A percentile compares a stretch with the other conserved stretches of the same genome.
Evolutionary conservation across 30 jellyfish, hydroid and myxozoan genomes (phyloP).

Genomic region (Pseudorhiza aurosa): DNA sequence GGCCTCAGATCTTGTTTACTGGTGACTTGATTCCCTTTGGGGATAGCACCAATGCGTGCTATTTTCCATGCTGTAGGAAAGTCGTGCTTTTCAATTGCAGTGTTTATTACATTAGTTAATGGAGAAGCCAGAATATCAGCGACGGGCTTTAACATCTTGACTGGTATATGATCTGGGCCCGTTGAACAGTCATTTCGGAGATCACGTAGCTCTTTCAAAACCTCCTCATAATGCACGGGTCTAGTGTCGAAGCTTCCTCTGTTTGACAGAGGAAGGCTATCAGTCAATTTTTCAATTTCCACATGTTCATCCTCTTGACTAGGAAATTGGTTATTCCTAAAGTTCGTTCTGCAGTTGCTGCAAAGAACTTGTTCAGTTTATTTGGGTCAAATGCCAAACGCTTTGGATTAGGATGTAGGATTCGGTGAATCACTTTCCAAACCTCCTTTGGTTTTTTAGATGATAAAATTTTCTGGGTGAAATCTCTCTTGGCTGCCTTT

Average conservation of each 20-base stretch:
- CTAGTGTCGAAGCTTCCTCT: slow-evolving; percentile 34
- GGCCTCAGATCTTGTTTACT: slow-evolving; percentile 36
- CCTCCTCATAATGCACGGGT: slow-evolving; percentile 44
- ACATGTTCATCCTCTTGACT: slow-evolving; percentile 41
- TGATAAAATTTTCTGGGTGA: slow-evolving; percentile 10
- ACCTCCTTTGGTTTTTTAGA: slow-evolving; percentile 56
- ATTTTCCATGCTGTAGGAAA: slow-evolving; percentile 55
- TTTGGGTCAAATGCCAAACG: slow-evolving; percentile 9
- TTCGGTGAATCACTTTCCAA: slow-evolving; percentile 58
- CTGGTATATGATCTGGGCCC: slow-evolving; percentile 67
- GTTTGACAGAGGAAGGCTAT: slow-evolving; percentile 41
- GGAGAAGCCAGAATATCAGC: slow-evolving; percentile 57
- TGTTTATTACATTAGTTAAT: slow-evolving; percentile 17
- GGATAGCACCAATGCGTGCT: slow-evolving; percentile 55
- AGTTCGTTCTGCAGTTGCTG: slow-evolving; percentile 43
- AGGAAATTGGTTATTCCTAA: slow-evolving; percentile 24
- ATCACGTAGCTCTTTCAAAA: slow-evolving; percentile 28
- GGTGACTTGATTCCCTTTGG: slow-evolving; percentile 41
- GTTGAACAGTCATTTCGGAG: slow-evolving; percentile 50
- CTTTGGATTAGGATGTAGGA: slow-evolving; percentile 19
- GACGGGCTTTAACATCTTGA: slow-evolving; percentile 43
- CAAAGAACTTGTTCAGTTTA: slow-evolving; percentile 12
- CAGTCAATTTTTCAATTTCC: slow-evolving; percentile 48
- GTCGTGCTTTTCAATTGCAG: slow-evolving; percentile 26
- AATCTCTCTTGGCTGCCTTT: slow-evolving; percentile 24